Evolutionary conservation across 2,113 vertebrate genomes (phyloP).

Genomic region (Percina caprodes): DNA sequence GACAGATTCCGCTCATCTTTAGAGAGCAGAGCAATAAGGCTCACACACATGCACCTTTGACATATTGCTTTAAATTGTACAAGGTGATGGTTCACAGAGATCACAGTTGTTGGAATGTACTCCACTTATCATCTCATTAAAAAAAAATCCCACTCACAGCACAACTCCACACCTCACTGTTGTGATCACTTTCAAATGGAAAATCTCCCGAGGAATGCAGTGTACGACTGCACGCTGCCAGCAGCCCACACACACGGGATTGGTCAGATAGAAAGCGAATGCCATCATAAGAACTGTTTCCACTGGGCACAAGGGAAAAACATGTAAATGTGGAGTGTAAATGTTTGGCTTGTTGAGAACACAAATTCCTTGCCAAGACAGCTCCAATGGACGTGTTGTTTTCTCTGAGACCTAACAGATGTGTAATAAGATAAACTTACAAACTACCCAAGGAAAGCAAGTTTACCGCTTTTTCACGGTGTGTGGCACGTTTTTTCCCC

Average conservation of each 20-base stretch:
- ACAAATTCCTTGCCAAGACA: slow-evolving; percentile 61
- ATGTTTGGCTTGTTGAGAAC: slow-evolving; percentile 76
- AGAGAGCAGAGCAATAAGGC: slow-evolving; percentile 47
- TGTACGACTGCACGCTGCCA: slow-evolving; percentile 59
- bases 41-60: slow-evolving; percentile 38
- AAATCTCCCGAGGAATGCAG: slow-evolving; percentile 76
- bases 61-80: slow-evolving; percentile 20
- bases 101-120: slow-evolving; percentile 51
- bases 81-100: slow-evolving; percentile 9
- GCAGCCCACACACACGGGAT: slow-evolving; percentile 71
- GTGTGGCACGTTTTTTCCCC: slow-evolving; percentile 43
- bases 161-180: slow-evolving; percentile 66
- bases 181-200: slow-evolving; percentile 78
- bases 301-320: slow-evolving; percentile 74
- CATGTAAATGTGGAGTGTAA: slow-evolving; percentile 75
- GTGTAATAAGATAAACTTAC: slow-evolving; percentile 66
- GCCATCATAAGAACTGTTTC: slow-evolving; percentile 71
- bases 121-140: slow-evolving; percentile 52
- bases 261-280: slow-evolving; percentile 71
- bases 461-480: slow-evolving; percentile 37
- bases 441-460: slow-evolving; percentile 60
- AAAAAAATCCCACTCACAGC: slow-evolving; percentile 48
- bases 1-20: slow-evolving; percentile 71
- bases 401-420: slow-evolving; percentile 60
- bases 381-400: slow-evolving; percentile 66